phyloP scores from a whole-genome alignment of 2,113 vertebrate species.

The Notiomystis cincta region DNA sequence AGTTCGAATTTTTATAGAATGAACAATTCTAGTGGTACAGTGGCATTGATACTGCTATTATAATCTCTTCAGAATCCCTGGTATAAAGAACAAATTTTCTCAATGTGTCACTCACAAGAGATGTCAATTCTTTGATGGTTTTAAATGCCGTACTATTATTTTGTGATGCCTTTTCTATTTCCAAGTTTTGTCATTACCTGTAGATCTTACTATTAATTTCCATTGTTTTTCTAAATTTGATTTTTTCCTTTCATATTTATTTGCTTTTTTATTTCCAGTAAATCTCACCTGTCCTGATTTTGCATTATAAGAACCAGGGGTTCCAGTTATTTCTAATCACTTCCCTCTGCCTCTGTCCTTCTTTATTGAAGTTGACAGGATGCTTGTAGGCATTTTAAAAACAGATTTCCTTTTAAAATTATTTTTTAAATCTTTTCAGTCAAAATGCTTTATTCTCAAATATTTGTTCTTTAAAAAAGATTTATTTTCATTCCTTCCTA shows the following conservation, averaged over 20 bases:
- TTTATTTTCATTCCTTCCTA: not conserved
- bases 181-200: not conserved
- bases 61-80: not conserved
- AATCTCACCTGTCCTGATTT: not conserved
- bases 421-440: not conserved
- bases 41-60: not conserved
- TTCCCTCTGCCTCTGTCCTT: not conserved
- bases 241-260: not conserved
- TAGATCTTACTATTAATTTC: not conserved
- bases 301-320: not conserved
- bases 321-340: not conserved
- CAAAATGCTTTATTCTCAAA: not conserved
- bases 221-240: accelerated
- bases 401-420: not conserved
- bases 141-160: not conserved
- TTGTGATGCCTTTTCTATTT: not conserved
- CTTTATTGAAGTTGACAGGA: not conserved
- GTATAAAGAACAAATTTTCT: not conserved
- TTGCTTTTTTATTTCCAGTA: not conserved
- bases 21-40: not conserved
- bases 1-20: not conserved
- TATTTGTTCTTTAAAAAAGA: not conserved
- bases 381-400: not conserved
- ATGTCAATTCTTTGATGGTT: not conserved
- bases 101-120: not conserved